These are phyloP conservation scores for Temnothorax curvispinosus DNA, from an alignment of 1,140 invertebrate genomes.

Conservation along the genomic window DNA sequence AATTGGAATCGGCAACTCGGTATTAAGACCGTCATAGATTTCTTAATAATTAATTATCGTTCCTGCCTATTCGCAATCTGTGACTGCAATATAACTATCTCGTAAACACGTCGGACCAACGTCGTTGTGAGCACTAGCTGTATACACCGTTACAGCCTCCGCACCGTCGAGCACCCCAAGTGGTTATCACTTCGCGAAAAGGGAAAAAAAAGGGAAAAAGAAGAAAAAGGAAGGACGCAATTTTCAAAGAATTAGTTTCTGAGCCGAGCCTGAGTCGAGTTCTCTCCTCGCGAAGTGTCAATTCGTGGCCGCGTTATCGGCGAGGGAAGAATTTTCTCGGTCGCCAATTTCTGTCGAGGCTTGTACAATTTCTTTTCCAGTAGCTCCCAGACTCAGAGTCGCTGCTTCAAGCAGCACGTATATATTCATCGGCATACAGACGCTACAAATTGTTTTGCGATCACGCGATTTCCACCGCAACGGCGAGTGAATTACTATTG, in stretches of 20 bases:
- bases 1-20: conserved; percentile 27
- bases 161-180: conserved; percentile 37
- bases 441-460: conserved; percentile 49
- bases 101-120: conserved; percentile 74
- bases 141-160: conserved; percentile 46
- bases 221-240: background rate
- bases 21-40: conserved; percentile 69
- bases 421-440: conserved; percentile 37
- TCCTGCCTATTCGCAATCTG: conserved; percentile 75
- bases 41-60: conserved; percentile 72
- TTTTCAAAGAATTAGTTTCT: conserved; percentile 15
- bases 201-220: background rate
- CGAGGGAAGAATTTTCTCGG: background rate
- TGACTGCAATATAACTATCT: conserved; percentile 70
- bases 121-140: conserved; percentile 72
- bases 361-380: background rate
- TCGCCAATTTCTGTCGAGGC: background rate
- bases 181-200: conserved; percentile 7
- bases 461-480: conserved; percentile 17
- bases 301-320: background rate
- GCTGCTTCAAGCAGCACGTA: conserved; percentile 24
- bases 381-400: conserved; percentile 12
- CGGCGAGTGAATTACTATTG: conserved; percentile 66
- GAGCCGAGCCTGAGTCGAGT: background rate
- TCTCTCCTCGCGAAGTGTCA: background rate